phyloP scores from a whole-genome alignment of 92 coral and sea anemone species.

The Actinostola sp. region DNA sequence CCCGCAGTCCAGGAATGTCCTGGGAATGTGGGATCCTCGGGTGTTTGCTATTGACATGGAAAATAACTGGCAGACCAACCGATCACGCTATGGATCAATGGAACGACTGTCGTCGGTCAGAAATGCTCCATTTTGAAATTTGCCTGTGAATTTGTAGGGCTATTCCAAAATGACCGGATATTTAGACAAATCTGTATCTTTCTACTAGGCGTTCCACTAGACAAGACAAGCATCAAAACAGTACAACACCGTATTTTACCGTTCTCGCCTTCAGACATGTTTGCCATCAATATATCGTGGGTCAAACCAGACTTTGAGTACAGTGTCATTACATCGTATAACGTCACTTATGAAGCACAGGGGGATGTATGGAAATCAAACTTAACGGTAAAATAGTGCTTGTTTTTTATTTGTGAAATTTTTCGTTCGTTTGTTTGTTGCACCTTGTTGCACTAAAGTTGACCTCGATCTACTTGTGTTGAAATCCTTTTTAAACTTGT shows the following conservation, averaged over 20 bases:
- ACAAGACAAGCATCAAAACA: conserved; percentile 9
- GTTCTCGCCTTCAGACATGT: conserved; percentile 1
- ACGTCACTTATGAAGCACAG: conserved; percentile 15
- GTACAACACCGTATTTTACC: neutral
- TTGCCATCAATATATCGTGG: conserved; percentile 29
- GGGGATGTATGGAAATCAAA: neutral
- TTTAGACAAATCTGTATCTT: too few relatives aligned
- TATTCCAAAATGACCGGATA: too few relatives aligned
- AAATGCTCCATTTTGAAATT: neutral
- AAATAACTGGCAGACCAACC: too few relatives aligned
- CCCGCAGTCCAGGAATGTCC: too few relatives aligned
- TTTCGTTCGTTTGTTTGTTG: neutral
- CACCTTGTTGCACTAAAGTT: too few relatives aligned
- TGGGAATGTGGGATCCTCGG: too few relatives aligned
- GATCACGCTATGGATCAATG: too few relatives aligned
- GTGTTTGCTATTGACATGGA: too few relatives aligned
- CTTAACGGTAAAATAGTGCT: conserved; percentile 13
- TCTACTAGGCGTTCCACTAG: conserved; percentile 1
- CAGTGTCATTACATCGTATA: conserved; percentile 22
- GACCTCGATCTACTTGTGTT: too few relatives aligned
- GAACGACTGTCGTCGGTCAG: neutral
- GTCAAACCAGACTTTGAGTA: conserved; percentile 11
- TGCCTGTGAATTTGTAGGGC: too few relatives aligned
- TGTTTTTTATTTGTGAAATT: neutral
- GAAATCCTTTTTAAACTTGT: too few relatives aligned